phyloP scores from a whole-genome alignment of 2,113 vertebrate genomes.

The Chloropsis hardwickii region DNA sequence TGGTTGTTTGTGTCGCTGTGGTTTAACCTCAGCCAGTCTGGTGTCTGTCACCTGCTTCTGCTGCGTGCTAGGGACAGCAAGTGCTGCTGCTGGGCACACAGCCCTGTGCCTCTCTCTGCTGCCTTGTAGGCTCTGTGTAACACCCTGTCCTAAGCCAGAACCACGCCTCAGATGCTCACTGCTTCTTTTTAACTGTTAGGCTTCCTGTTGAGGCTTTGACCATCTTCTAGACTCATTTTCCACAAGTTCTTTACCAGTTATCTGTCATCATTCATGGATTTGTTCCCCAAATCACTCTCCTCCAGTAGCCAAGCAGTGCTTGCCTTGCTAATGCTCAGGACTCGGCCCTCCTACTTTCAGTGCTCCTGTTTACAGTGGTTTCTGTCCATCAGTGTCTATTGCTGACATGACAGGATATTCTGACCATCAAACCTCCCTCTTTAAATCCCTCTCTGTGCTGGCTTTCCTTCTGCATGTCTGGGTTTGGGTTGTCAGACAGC shows the following conservation, averaged over 20 bases:
- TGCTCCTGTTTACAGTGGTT: neutral
- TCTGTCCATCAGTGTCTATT: neutral
- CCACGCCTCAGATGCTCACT: neutral
- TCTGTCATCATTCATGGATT: neutral
- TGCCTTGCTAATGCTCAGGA: neutral
- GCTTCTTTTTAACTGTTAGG: neutral
- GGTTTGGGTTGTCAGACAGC: neutral
- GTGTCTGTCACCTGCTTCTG: neutral
- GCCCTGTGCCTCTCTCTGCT: neutral
- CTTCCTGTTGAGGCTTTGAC: neutral
- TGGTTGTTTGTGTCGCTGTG: neutral
- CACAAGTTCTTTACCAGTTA: neutral
- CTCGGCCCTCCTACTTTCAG: neutral
- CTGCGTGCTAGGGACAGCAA: rapidly evolving
- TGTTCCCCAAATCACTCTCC: neutral
- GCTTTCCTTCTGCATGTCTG: neutral
- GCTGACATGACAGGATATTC: neutral
- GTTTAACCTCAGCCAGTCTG: neutral
- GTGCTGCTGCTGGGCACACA: neutral
- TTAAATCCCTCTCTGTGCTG: neutral
- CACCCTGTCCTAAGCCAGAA: neutral
- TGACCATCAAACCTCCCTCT: neutral
- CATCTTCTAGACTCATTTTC: neutral
- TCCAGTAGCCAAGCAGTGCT: neutral
- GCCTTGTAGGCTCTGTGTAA: neutral